Evolutionary conservation across 2,888 invertebrate genomes (phyloP).

Genomic region (Ophioninae sp.): DNA sequence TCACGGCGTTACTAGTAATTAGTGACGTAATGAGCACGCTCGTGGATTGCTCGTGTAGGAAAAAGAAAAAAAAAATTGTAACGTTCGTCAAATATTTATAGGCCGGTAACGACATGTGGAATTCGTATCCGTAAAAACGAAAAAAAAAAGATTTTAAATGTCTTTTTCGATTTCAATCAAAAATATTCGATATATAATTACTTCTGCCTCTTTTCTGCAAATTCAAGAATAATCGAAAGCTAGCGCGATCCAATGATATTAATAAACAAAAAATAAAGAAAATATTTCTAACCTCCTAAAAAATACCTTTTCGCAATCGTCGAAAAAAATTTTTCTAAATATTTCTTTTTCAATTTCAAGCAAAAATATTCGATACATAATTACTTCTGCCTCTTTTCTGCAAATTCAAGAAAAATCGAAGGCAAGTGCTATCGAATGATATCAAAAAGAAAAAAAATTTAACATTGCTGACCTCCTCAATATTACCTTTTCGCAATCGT

Average conservation of each 20-base stretch:
- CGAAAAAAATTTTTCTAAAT: too few species aligned
- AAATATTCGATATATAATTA: too few species aligned
- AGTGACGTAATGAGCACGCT: slow-evolving; percentile 53
- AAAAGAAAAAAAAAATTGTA: too few species aligned
- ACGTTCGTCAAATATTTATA: too few species aligned
- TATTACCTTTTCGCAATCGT: slow-evolving; percentile 16
- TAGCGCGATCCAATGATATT: slow-evolving; percentile 18
- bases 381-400: too few species aligned
- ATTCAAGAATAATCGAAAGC: too few species aligned
- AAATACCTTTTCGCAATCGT: slow-evolving; percentile 7
- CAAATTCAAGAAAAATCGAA: too few species aligned
- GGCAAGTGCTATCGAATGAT: slow-evolving; percentile 13
- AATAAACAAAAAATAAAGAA: slow-evolving; percentile 30
- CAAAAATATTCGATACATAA: too few species aligned
- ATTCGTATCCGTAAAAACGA: too few species aligned
- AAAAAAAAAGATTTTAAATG: not conserved
- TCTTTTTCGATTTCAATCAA: not conserved
- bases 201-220: too few species aligned
- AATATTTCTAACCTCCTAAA: slow-evolving; percentile 36
- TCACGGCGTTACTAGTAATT: slow-evolving; percentile 70
- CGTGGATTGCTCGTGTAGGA: not conserved
- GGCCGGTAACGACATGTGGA: too few species aligned
- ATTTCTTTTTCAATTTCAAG: too few species aligned
- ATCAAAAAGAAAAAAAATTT: slow-evolving; percentile 20
- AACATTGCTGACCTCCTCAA: slow-evolving; percentile 38